Conservation (phyloP, 1,140 invertebrate species). For the Drosophila varians region DNA sequence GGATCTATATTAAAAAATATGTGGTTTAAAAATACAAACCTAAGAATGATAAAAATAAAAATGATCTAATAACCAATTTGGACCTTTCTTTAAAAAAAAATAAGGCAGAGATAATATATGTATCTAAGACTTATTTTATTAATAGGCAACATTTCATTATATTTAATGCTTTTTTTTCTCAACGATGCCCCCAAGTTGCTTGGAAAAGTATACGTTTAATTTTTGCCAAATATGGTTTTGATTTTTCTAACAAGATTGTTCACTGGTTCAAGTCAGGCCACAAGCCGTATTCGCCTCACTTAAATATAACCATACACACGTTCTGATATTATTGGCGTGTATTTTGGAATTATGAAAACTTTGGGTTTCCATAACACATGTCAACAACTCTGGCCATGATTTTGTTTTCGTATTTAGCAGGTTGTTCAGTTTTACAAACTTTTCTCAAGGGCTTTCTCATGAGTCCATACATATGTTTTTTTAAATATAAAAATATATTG, state of each 20-base stretch:
- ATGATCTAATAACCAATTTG: too few relatives aligned
- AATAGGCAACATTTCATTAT: too few relatives aligned
- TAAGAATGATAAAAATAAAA: too few relatives aligned
- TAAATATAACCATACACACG: constrained; percentile 9
- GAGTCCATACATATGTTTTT: neutral
- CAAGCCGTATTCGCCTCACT: constrained; percentile 2
- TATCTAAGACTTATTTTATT: too few relatives aligned
- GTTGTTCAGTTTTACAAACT: constrained; percentile 33
- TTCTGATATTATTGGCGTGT: constrained; percentile 33
- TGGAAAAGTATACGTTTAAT: constrained; percentile 44
- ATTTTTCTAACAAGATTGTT: constrained; percentile 71
- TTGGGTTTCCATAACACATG: constrained; percentile 48
- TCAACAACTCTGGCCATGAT: constrained; percentile 54
- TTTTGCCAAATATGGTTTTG: constrained; percentile 73
- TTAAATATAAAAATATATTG: constrained; percentile 12
- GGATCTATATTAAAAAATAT: too few relatives aligned
- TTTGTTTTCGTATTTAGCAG: constrained; percentile 66
- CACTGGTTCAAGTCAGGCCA: constrained; percentile 46
- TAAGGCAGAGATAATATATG: too few relatives aligned
- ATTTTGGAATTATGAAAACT: constrained; percentile 74
- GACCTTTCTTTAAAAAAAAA: too few relatives aligned
- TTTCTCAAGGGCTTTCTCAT: constrained; percentile 43
- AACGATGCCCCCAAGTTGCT: constrained; percentile 14
- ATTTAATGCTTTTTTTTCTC: too few relatives aligned
- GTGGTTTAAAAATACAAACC: too few relatives aligned